These are phyloP conservation scores for zebrafish (Danio rerio) DNA, from an alignment of 2,113 vertebrate species.

Conservation along the genomic window DNA sequence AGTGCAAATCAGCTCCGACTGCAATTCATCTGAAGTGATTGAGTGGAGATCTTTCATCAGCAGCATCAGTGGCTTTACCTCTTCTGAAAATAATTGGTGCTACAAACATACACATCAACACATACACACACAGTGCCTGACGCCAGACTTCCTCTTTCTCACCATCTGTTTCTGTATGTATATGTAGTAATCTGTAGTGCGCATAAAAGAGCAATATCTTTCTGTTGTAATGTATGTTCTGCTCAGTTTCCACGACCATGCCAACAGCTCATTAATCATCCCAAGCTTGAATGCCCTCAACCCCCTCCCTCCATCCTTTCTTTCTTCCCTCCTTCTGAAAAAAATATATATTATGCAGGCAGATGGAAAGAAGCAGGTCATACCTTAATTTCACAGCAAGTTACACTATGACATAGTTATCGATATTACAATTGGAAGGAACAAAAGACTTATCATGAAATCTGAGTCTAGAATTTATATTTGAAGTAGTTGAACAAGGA, in stretches of 20 bases:
- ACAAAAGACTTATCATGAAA: background rate
- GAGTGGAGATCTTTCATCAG: background rate
- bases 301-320: background rate
- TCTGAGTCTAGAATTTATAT: background rate
- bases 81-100: background rate
- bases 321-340: background rate
- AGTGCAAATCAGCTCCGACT: background rate
- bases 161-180: background rate
- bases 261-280: constrained; percentile 38
- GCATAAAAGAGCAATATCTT: constrained; percentile 19
- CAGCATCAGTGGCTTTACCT: background rate
- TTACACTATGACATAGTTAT: constrained; percentile 2
- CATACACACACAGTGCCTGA: background rate
- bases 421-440: background rate
- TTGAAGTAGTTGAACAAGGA: too few relatives aligned
- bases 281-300: background rate
- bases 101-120: background rate
- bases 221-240: constrained; percentile 10
- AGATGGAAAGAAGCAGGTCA: constrained; percentile 34
- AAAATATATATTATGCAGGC: background rate
- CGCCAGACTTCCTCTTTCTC: background rate
- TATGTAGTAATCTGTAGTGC: background rate
- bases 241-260: constrained; percentile 10
- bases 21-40: background rate
- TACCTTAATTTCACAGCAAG: too few relatives aligned